Conservation (phyloP, 2,113 vertebrate species). For the Clinocottus analis region DNA sequence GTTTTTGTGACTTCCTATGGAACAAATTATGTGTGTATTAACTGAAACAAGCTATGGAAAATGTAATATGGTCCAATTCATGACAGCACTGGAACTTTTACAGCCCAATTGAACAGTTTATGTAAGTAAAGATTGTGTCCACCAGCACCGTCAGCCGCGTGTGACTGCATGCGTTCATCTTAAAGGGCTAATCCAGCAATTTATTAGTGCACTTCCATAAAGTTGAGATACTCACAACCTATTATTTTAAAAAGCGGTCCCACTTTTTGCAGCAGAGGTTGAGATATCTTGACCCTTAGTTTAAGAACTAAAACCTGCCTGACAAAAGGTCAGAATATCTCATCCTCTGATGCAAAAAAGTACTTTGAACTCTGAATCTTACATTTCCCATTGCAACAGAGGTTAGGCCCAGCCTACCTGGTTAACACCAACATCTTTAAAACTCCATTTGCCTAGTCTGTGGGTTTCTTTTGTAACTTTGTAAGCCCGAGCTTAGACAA, state of each 20-base stretch:
- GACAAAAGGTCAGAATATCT: too few relatives aligned
- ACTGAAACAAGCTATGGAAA: slow-evolving; percentile 34
- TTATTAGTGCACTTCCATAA: background rate
- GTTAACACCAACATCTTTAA: background rate
- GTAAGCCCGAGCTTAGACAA: background rate
- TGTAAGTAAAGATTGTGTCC: background rate
- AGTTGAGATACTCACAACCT: background rate
- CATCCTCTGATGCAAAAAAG: background rate
- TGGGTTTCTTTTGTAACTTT: background rate
- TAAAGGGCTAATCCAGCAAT: background rate
- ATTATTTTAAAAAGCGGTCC: background rate
- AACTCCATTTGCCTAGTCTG: background rate
- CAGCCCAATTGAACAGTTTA: background rate
- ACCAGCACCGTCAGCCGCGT: slow-evolving; percentile 8
- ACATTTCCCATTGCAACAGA: background rate
- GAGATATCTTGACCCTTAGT: background rate
- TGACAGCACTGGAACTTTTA: background rate
- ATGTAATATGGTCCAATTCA: slow-evolving; percentile 11
- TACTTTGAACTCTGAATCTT: background rate
- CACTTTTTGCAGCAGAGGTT: background rate
- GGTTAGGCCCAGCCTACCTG: background rate
- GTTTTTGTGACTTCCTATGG: slow-evolving; percentile 24
- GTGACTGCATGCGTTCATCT: background rate
- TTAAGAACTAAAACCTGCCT: too few relatives aligned
- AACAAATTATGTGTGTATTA: slow-evolving; percentile 15